Evolutionary conservation across 2,888 invertebrate species (phyloP).

Genomic region (Catocala sponsa): DNA sequence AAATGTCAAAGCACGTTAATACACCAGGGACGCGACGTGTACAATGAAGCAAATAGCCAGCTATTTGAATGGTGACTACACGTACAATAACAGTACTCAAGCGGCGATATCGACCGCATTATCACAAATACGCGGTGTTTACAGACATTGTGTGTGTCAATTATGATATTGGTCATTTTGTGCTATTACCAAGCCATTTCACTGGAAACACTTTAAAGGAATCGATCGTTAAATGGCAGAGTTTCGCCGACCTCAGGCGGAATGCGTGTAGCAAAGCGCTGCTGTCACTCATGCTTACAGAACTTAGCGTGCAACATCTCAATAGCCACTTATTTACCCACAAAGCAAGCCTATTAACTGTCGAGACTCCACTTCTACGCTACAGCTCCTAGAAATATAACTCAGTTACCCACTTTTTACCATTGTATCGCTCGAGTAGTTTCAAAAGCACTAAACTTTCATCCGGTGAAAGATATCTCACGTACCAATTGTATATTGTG

Average conservation of each 20-base stretch:
- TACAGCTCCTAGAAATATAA: slow-evolving; percentile 36
- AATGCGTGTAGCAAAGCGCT: slow-evolving; percentile 52
- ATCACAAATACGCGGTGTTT: slow-evolving; percentile 54
- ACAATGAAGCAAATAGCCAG: slow-evolving; percentile 46
- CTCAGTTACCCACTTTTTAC: slow-evolving; percentile 31
- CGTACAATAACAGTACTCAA: slow-evolving; percentile 51
- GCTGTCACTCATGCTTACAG: slow-evolving; percentile 72
- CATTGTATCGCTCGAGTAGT: slow-evolving; percentile 19
- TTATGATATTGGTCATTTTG: slow-evolving; percentile 65
- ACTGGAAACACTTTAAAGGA: slow-evolving; percentile 63
- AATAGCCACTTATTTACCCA: slow-evolving; percentile 64
- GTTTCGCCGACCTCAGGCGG: slow-evolving; percentile 63
- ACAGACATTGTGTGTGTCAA: slow-evolving; percentile 59
- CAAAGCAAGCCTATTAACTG: slow-evolving; percentile 55
- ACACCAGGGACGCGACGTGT: slow-evolving; percentile 19
- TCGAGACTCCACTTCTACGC: slow-evolving; percentile 37
- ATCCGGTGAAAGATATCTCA: slow-evolving; percentile 50
- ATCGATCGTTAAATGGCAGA: slow-evolving; percentile 63
- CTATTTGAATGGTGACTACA: slow-evolving; percentile 48
- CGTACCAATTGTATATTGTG: slow-evolving; percentile 47
- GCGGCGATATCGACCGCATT: slow-evolving; percentile 47
- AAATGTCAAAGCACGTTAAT: slow-evolving; percentile 42
- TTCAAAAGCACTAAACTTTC: slow-evolving; percentile 40
- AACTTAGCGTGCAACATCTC: slow-evolving; percentile 64
- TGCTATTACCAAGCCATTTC: slow-evolving; percentile 64